A percentile compares a stretch with the other conserved stretches of the same genome.
Conservation (phyloP, 1,140 invertebrate species). For the Idris sp. region DNA sequence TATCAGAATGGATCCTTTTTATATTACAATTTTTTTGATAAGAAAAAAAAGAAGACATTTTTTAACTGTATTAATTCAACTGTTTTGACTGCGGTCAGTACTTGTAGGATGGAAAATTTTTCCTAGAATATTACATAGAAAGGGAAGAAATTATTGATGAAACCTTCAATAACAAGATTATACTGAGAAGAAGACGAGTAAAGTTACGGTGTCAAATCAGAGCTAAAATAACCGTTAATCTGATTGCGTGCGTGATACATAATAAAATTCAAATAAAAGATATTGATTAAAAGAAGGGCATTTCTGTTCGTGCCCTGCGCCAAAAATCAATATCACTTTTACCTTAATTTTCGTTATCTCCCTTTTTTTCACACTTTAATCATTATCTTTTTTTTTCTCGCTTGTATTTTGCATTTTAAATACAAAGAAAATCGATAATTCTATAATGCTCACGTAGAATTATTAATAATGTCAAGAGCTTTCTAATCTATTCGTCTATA, state of each 20-base stretch:
- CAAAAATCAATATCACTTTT: too few relatives aligned
- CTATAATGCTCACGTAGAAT: not conserved
- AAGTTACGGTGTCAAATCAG: slow-evolving; percentile 12
- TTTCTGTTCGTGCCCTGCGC: too few relatives aligned
- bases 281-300: too few relatives aligned
- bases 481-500: slow-evolving; percentile 4
- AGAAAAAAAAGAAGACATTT: too few relatives aligned
- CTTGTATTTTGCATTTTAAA: not conserved
- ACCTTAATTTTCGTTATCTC: too few relatives aligned
- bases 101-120: slow-evolving; percentile 2
- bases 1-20: too few relatives aligned
- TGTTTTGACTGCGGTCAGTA: too few relatives aligned
- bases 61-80: too few relatives aligned
- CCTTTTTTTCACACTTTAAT: too few relatives aligned
- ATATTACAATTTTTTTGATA: too few relatives aligned
- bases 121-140: not conserved
- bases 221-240: slow-evolving; percentile 9
- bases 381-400: too few relatives aligned
- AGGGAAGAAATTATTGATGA: not conserved
- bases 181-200: slow-evolving; percentile 3
- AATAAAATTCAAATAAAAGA: slow-evolving; percentile 1
- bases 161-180: slow-evolving; percentile 11
- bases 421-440: slow-evolving; percentile 1
- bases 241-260: slow-evolving; percentile 1
- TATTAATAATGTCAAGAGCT: slow-evolving; percentile 1